Conservation (phyloP, 2,888 invertebrate species). For the Euproctis similis region DNA sequence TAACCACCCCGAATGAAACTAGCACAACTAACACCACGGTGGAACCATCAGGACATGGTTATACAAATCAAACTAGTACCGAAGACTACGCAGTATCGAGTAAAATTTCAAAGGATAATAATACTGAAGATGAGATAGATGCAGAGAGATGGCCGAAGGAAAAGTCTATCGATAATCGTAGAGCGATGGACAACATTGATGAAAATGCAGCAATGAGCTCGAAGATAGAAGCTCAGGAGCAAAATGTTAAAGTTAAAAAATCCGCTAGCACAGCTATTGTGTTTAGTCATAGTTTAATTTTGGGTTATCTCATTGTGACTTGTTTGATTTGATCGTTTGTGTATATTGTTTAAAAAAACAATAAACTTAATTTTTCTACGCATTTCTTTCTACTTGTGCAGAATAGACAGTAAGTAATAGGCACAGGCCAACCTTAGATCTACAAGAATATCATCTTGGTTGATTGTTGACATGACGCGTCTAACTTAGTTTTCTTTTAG, state of each 20-base stretch:
- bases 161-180: slow-evolving; percentile 22
- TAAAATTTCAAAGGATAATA: not conserved
- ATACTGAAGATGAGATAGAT: slow-evolving; percentile 1
- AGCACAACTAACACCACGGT: not conserved
- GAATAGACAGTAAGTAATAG: too few relatives aligned
- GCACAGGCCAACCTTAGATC: too few relatives aligned
- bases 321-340: slow-evolving; percentile 27
- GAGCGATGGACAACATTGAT: slow-evolving; percentile 16
- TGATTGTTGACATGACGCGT: too few relatives aligned
- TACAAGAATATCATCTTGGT: too few relatives aligned
- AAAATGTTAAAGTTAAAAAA: too few relatives aligned
- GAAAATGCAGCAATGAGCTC: slow-evolving; percentile 18
- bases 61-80: not conserved
- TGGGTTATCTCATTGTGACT: slow-evolving; percentile 27
- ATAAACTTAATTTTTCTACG: slow-evolving; percentile 14
- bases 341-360: slow-evolving; percentile 17
- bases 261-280: too few relatives aligned
- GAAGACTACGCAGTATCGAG: slow-evolving; percentile 3
- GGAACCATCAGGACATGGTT: not conserved
- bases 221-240: slow-evolving; percentile 32
- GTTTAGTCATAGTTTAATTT: slow-evolving; percentile 21
- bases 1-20: too few relatives aligned
- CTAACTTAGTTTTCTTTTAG: too few relatives aligned
- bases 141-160: not conserved
- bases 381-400: too few relatives aligned